Conservation (phyloP, 2,113 vertebrate genomes). For the Tachuris rubrigastra region DNA sequence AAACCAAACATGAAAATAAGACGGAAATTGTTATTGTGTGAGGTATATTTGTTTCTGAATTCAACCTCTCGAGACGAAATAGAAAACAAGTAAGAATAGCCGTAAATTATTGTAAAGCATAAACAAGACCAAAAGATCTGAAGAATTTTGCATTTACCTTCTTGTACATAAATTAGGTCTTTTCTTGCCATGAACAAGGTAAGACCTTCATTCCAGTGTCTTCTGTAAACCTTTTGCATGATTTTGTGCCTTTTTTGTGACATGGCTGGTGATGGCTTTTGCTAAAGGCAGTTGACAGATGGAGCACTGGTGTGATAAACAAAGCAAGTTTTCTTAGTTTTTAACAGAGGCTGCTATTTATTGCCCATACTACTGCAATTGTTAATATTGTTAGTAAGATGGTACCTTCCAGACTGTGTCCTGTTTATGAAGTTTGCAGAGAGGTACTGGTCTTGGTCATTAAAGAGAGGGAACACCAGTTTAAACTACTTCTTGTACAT, state of each 20-base stretch:
- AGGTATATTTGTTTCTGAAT: not conserved
- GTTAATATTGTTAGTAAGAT: not conserved
- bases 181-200: not conserved
- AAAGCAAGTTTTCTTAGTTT: not conserved
- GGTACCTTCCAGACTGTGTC: not conserved
- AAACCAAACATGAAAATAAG: not conserved
- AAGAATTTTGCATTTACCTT: not conserved
- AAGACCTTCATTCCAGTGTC: not conserved
- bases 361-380: not conserved
- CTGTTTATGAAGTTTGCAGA: not conserved
- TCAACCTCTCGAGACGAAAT: not conserved
- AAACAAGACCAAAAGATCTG: not conserved
- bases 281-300: not conserved
- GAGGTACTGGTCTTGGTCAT: not conserved
- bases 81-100: not conserved
- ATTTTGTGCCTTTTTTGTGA: not conserved
- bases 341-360: not conserved
- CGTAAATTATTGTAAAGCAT: not conserved
- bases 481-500: not conserved
- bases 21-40: not conserved
- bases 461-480: not conserved
- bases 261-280: not conserved
- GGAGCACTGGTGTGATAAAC: not conserved
- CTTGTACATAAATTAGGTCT: not conserved
- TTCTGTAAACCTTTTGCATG: not conserved